Conservation (phyloP, 2,797 vertebrate genomes). For the Uromys caudimaculatus region DNA sequence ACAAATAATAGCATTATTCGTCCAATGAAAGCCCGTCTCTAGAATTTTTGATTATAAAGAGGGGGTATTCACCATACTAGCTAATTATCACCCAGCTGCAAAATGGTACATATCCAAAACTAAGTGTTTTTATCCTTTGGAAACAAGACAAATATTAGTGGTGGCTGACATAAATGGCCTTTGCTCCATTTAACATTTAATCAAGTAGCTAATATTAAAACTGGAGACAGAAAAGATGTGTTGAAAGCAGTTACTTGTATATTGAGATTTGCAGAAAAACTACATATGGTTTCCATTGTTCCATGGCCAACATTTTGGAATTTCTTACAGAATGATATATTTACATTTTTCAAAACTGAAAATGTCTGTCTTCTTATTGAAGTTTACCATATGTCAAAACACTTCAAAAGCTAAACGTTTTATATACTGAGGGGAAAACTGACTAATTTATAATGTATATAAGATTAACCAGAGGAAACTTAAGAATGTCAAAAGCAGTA, state of each 20-base stretch:
- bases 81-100: neutral
- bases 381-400: constrained; percentile 89
- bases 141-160: constrained; percentile 25
- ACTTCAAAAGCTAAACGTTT: constrained; percentile 89
- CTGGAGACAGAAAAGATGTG: constrained; percentile 75
- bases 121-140: neutral
- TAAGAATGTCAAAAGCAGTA: constrained; percentile 57
- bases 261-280: constrained; percentile 74
- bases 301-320: constrained; percentile 85
- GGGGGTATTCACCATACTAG: neutral
- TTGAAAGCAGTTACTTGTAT: constrained; percentile 67
- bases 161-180: neutral
- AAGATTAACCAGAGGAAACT: constrained; percentile 68
- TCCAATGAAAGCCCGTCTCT: constrained; percentile 6
- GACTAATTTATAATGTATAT: constrained; percentile 81
- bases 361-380: constrained; percentile 88
- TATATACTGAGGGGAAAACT: constrained; percentile 76
- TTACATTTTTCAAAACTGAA: constrained; percentile 88
- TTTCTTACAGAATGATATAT: constrained; percentile 86
- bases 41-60: constrained; percentile 58
- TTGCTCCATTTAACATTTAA: constrained; percentile 71
- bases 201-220: constrained; percentile 67
- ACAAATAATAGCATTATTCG: constrained; percentile 19
- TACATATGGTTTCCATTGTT: constrained; percentile 89
- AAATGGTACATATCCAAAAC: constrained; percentile 47